Evolutionary conservation across 1,140 invertebrate genomes (phyloP).

Genomic region (Eriosoma lanigerum): DNA sequence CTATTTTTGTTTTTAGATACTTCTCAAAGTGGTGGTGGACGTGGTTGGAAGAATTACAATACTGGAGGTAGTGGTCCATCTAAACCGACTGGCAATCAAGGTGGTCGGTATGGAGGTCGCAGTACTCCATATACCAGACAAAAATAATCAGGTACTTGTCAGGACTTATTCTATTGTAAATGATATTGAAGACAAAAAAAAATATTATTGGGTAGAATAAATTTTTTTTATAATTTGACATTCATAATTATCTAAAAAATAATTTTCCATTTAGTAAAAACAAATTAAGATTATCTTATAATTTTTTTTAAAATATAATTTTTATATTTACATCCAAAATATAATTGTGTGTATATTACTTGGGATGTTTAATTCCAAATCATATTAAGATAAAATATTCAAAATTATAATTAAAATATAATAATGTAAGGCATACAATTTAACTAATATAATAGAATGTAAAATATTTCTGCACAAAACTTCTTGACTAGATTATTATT

Average conservation of each 20-base stretch:
- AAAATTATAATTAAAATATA: constrained; percentile 38
- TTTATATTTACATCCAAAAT: constrained; percentile 27
- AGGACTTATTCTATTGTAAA: constrained; percentile 42
- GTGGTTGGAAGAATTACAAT: constrained; percentile 44
- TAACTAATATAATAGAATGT: background rate
- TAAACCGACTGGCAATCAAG: constrained; percentile 46
- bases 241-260: constrained; percentile 34
- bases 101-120: constrained; percentile 47
- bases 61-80: constrained; percentile 44
- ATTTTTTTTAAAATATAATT: constrained; percentile 21
- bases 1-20: background rate
- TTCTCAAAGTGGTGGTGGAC: constrained; percentile 24
- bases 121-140: constrained; percentile 43
- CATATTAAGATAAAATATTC: constrained; percentile 19
- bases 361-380: constrained; percentile 40
- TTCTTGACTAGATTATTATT: constrained; percentile 46
- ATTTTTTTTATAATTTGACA: constrained; percentile 16
- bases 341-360: constrained; percentile 9
- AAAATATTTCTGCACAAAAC: constrained; percentile 34
- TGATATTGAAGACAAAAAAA: constrained; percentile 22
- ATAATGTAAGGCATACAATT: constrained; percentile 36
- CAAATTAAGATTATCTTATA: constrained; percentile 34
- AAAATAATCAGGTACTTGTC: constrained; percentile 49
- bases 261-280: constrained; percentile 48
- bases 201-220: constrained; percentile 41